Conservation (phyloP, 2,113 vertebrate genomes). For the Boulengeromyrus knoepffleri region DNA sequence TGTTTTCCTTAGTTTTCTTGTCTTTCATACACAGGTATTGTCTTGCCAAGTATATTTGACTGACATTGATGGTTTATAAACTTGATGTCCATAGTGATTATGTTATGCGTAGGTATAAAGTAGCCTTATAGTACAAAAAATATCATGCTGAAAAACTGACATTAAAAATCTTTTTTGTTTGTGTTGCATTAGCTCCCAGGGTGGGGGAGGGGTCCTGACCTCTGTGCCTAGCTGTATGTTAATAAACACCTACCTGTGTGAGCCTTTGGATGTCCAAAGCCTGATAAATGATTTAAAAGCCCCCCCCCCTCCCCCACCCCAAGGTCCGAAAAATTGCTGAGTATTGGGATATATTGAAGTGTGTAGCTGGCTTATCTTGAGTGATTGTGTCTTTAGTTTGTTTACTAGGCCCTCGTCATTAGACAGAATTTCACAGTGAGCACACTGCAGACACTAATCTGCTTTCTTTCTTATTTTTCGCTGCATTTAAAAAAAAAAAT, state of each 20-base stretch:
- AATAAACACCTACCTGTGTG: neutral
- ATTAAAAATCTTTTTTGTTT: neutral
- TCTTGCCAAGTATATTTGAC: neutral
- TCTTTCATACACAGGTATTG: neutral
- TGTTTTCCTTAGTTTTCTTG: neutral
- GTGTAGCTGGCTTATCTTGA: neutral
- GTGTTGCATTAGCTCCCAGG: neutral
- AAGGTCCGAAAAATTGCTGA: neutral
- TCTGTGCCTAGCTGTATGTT: neutral
- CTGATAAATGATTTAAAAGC: neutral
- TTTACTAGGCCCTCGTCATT: neutral
- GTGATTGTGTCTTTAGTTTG: neutral
- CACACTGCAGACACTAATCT: neutral
- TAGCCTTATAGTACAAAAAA: neutral
- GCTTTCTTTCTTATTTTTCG: slow-evolving; percentile 1
- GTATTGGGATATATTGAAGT: neutral
- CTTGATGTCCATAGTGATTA: neutral
- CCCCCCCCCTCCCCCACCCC: neutral
- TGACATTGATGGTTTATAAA: neutral
- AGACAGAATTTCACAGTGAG: neutral
- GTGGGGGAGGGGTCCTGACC: neutral
- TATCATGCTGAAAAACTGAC: neutral
- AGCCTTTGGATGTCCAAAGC: neutral
- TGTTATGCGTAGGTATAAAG: neutral
- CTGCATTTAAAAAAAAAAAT: neutral